Conservation (phyloP, 37 sponge, comb jelly and placozoan species). For the Crambe crambe region DNA sequence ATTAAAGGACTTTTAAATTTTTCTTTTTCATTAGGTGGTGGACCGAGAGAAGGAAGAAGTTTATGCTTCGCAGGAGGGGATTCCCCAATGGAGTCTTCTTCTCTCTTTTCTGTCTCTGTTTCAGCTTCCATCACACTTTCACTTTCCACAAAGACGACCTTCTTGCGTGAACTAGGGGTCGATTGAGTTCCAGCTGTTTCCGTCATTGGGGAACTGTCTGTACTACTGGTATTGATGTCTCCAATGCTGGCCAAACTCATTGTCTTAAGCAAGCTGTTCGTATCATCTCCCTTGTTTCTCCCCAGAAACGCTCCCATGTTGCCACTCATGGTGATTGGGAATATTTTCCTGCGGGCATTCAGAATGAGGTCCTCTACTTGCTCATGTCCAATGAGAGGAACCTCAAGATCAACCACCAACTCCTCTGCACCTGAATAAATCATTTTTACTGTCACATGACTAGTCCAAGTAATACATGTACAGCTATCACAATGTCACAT, state of each 20-base stretch:
- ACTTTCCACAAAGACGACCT: not conserved
- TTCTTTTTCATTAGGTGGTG: not conserved
- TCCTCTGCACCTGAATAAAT: conserved; percentile 4
- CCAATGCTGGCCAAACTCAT: conserved; percentile 8
- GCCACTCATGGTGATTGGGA: conserved; percentile 33
- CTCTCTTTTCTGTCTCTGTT: not conserved
- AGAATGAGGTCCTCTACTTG: conserved; percentile 46
- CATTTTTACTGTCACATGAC: not conserved
- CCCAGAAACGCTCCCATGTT: not conserved
- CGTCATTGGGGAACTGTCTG: not conserved
- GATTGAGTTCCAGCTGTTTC: too few species aligned
- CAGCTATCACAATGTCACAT: too few species aligned
- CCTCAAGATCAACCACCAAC: conserved; percentile 35
- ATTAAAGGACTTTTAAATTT: conserved; percentile 7
- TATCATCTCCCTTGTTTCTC: not conserved
- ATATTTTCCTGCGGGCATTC: conserved; percentile 56
- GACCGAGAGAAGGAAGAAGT: conserved; percentile 13
- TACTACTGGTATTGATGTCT: conserved; percentile 15
- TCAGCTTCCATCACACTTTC: not conserved
- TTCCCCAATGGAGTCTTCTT: not conserved
- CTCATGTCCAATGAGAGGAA: conserved; percentile 52
- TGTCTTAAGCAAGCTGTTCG: not conserved
- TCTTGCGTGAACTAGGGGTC: not conserved
- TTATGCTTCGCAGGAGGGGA: not conserved
- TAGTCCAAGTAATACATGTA: not conserved